Base-by-base conservation (phyloP, 2,113 vertebrate species). In the Amblyopsis rosae region DNA sequence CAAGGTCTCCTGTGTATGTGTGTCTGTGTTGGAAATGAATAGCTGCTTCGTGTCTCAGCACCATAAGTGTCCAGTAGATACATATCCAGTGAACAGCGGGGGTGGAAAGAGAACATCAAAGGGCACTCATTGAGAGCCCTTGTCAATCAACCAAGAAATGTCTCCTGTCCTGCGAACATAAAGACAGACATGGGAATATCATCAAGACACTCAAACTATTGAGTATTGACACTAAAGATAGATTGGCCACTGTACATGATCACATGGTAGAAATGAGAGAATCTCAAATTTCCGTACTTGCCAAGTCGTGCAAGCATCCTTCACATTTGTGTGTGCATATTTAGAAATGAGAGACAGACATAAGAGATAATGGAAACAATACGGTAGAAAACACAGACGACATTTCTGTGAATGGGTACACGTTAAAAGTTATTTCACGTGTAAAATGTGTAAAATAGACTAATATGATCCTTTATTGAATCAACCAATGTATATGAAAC, bases 141-240 rank as follows among this genome's bases (percentile, higher is more conserved):
- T 94, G 71, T 92, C 91, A 45, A 90, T 93, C 88, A 94, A 67
- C 93, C 93, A 94, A 16, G 92, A 93, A 77, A 94, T 94, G 70
- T 94, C 93, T 80, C 93, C 93, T 51, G 93, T 93, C 88, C 93
- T 93, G 79, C 35, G 81, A 71, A 10, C 62, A 12, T 65, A 48
- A 19, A 19, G 47, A 56, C 48, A 12, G 17, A 59, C n/a, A 7
- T 41, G 35, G 7, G 12, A 49, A 35, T 33, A 75, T 45, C 11
- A 72, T n/a, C 11, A 9, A 79, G 33, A 67, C 4, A 49, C 54
- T 54, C 8, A 13, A 5, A 46, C 16, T 32, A 47, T 49, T 4
- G 54, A 7, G 26, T 17, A 6, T 9, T 54, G 26, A 2, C 12
- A 50, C 9, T 15, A 6, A 12, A 41, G 8, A 56, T 53, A 12